These are phyloP conservation scores for Masticophis lateralis DNA, from an alignment of 2,797 vertebrate species.

Conservation along the genomic window DNA sequence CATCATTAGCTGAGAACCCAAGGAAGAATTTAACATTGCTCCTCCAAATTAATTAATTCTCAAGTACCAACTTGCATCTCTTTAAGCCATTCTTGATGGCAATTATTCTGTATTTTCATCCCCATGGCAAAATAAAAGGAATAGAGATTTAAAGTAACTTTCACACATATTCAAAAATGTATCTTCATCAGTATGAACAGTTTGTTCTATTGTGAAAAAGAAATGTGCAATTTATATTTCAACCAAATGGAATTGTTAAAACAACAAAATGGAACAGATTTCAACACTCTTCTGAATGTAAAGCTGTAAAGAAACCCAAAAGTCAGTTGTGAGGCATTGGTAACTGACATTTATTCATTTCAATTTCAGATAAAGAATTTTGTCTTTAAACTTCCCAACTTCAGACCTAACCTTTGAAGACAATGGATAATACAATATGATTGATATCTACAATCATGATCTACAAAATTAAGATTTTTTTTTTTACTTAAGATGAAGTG, in stretches of 20 bases:
- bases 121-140: constrained; percentile 22
- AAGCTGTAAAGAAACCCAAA: constrained; percentile 41
- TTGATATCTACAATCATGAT: constrained; percentile 2
- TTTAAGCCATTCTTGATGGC: constrained; percentile 26
- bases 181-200: constrained; percentile 7
- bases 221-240: constrained; percentile 28
- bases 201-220: constrained; percentile 25
- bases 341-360: neutral
- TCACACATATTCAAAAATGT: constrained; percentile 24
- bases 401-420: neutral
- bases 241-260: neutral
- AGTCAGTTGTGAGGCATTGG: constrained; percentile 27
- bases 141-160: constrained; percentile 26
- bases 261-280: constrained; percentile 19
- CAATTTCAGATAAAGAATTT: neutral
- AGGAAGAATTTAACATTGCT: constrained; percentile 6
- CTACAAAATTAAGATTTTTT: neutral
- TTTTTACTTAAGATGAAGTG: neutral
- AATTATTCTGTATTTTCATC: constrained; percentile 28
- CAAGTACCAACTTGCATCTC: neutral
- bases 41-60: constrained; percentile 15
- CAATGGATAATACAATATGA: constrained; percentile 9
- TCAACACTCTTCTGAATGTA: constrained; percentile 15
- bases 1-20: neutral
- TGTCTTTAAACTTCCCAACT: neutral